Percentiles rank a stretch among this genome's conserved stretches.
Evolutionary conservation across 2,113 vertebrate genomes (phyloP).

Genomic region (Phodopus roborovskii): DNA sequence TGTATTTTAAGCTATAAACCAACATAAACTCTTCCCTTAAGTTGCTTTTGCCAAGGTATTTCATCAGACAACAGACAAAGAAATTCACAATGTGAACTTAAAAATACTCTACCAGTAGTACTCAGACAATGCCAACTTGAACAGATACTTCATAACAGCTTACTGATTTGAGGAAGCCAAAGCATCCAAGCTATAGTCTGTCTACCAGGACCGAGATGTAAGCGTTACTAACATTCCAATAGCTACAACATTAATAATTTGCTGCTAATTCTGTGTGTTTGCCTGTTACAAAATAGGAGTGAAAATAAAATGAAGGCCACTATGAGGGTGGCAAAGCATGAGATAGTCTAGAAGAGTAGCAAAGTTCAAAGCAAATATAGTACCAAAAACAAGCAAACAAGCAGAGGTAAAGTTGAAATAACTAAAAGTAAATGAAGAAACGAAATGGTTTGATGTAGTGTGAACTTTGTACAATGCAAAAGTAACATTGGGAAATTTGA

Average conservation of each 20-base stretch:
- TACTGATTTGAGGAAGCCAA: not conserved
- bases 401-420: not conserved
- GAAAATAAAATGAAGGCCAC: slow-evolving; percentile 15
- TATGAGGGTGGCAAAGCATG: not conserved
- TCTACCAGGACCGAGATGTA: not conserved
- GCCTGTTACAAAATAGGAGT: not conserved
- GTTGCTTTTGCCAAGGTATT: not conserved
- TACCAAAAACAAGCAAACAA: not conserved
- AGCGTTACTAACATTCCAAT: not conserved
- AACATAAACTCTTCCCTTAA: not conserved
- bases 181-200: not conserved
- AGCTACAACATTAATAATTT: not conserved
- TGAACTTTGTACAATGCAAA: not conserved
- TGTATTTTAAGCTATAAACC: not conserved
- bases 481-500: not conserved
- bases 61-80: not conserved
- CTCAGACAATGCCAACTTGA: not conserved
- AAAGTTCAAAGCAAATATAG: not conserved
- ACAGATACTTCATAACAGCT: not conserved
- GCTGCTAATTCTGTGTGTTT: not conserved
- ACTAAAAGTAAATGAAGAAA: not conserved
- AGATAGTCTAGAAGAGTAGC: not conserved
- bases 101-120: not conserved
- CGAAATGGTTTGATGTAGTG: not conserved
- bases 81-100: not conserved